A percentile compares a stretch with the other conserved stretches of the same genome.
phyloP scores from a whole-genome alignment of 1,140 invertebrate species.

The Zaprionus africanus region DNA sequence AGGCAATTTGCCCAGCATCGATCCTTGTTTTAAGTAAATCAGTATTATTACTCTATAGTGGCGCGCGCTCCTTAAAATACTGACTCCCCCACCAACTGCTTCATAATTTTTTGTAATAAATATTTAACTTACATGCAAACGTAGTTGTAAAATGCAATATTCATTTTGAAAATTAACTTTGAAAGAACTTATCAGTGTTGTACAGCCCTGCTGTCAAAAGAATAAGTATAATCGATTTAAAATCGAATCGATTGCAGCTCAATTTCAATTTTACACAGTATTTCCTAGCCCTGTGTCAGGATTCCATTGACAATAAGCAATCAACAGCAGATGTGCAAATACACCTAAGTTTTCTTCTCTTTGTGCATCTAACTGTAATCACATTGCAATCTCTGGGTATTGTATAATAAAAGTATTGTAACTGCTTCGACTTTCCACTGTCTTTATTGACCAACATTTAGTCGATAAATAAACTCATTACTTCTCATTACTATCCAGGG shows the following conservation, averaged over 20 bases:
- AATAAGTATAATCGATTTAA: too few relatives aligned
- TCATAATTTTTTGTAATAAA: neutral
- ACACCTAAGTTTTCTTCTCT: neutral
- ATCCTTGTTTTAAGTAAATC: constrained; percentile 59
- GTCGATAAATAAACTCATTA: constrained; percentile 43
- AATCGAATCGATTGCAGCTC: too few relatives aligned
- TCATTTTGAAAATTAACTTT: neutral
- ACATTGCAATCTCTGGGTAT: constrained; percentile 16
- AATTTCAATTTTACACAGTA: too few relatives aligned
- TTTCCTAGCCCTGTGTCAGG: too few relatives aligned
- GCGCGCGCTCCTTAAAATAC: neutral
- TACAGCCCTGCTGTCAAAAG: neutral
- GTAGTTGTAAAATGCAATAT: neutral
- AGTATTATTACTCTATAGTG: neutral
- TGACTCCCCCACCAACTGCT: neutral
- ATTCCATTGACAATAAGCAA: too few relatives aligned
- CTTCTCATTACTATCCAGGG: neutral
- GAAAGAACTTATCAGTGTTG: neutral
- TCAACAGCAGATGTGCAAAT: neutral
- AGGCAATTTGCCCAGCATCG: constrained; percentile 57
- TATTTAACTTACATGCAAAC: neutral
- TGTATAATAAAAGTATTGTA: constrained; percentile 33
- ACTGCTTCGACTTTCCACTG: constrained; percentile 32
- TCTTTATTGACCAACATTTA: constrained; percentile 49
- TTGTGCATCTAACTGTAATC: neutral